phyloP scores from a whole-genome alignment of 2,797 vertebrate genomes.

The Anguilla megastoma region DNA sequence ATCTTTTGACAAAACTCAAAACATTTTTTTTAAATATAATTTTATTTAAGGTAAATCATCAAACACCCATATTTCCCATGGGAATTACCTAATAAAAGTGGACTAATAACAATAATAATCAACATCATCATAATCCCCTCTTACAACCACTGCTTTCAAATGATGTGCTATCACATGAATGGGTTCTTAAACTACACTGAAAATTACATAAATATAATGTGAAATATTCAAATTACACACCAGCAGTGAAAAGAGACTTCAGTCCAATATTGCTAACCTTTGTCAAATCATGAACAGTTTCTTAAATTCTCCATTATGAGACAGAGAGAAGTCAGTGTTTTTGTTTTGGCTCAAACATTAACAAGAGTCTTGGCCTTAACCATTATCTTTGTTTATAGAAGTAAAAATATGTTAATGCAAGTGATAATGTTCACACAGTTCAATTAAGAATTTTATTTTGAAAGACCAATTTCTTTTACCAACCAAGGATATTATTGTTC shows the following conservation, averaged over 20 bases:
- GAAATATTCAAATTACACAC: neutral
- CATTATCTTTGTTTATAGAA: neutral
- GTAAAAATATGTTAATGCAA: neutral
- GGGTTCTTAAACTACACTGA: neutral
- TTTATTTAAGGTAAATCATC: too few relatives aligned
- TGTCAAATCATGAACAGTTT: neutral
- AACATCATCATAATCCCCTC: too few relatives aligned
- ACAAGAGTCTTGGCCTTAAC: neutral
- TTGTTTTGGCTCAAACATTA: neutral
- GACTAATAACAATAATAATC: neutral
- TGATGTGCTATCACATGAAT: neutral
- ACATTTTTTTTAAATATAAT: too few relatives aligned
- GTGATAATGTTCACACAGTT: neutral
- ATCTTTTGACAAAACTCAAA: too few relatives aligned
- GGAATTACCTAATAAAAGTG: neutral
- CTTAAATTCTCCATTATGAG: too few relatives aligned
- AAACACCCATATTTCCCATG: too few relatives aligned
- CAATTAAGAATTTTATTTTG: conserved; percentile 1
- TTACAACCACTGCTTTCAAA: too few relatives aligned
- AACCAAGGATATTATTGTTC: neutral
- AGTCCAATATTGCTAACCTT: neutral
- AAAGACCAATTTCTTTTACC: conserved; percentile 25
- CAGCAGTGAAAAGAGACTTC: neutral
- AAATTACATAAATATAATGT: neutral
- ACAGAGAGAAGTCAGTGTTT: neutral